Evolutionary conservation across 2,113 vertebrate species (phyloP).

Genomic region (Felis chaus): DNA sequence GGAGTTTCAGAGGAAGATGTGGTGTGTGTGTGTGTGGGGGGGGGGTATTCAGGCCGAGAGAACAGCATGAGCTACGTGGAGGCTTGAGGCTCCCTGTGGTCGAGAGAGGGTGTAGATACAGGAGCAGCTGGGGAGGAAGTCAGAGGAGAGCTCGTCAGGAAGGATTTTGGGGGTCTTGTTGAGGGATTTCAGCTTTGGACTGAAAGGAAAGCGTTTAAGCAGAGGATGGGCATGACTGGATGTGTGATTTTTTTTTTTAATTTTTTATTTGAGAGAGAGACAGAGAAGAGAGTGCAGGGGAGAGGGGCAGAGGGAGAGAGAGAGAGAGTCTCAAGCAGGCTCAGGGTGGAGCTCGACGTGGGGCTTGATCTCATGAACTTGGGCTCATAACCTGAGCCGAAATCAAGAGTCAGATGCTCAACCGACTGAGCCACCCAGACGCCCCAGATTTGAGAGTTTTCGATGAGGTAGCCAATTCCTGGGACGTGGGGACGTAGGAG

Average conservation of each 20-base stretch:
- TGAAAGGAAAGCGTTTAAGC: neutral
- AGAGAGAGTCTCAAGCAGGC: too few relatives aligned
- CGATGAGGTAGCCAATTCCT: neutral
- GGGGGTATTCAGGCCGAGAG: neutral
- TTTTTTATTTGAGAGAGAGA: too few relatives aligned
- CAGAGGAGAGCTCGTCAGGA: neutral
- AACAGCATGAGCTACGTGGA: neutral
- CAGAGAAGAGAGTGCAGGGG: too few relatives aligned
- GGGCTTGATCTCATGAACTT: too few relatives aligned
- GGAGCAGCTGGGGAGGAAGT: neutral
- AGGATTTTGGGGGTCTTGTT: neutral
- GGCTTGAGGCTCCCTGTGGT: neutral
- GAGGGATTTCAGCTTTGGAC: neutral
- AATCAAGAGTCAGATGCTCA: too few relatives aligned
- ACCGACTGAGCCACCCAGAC: too few relatives aligned
- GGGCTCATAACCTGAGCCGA: too few relatives aligned
- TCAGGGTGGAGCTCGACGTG: too few relatives aligned
- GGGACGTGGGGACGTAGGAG: neutral
- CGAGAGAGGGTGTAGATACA: neutral
- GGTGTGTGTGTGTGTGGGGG: rapidly evolving
- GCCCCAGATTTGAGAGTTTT: neutral
- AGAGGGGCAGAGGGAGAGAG: too few relatives aligned
- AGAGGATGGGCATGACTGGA: too few relatives aligned
- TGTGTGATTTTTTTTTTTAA: neutral
- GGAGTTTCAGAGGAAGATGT: neutral